These are phyloP conservation scores for Nicator chloris DNA, from an alignment of 2,113 vertebrate species.

Conservation along the genomic window DNA sequence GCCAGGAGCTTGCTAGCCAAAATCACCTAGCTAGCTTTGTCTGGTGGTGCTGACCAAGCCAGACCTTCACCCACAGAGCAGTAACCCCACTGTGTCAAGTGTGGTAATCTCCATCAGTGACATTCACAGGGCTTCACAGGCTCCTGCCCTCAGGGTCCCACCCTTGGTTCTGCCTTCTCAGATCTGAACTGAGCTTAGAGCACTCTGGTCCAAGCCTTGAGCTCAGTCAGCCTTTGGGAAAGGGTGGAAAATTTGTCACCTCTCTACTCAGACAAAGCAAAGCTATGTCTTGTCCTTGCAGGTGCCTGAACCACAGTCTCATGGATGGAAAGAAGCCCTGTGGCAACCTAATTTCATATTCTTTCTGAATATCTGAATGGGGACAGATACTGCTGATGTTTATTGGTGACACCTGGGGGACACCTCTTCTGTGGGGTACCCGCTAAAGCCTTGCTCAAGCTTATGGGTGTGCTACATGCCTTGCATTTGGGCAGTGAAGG, in stretches of 20 bases:
- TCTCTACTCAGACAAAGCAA: not conserved
- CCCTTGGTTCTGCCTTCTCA: not conserved
- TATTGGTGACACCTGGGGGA: not conserved
- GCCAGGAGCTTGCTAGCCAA: not conserved
- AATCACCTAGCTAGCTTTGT: not conserved
- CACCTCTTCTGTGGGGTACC: not conserved
- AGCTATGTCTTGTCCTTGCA: accelerated
- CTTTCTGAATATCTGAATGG: not conserved
- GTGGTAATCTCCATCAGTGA: not conserved
- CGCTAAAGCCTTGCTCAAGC: not conserved
- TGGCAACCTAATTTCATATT: not conserved
- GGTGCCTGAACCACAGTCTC: not conserved
- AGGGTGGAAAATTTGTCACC: not conserved
- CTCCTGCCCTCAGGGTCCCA: not conserved
- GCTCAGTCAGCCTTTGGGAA: not conserved
- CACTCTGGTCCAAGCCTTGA: too few relatives aligned
- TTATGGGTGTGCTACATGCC: not conserved
- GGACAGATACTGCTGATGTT: not conserved
- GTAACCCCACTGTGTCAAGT: not conserved
- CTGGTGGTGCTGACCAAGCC: not conserved
- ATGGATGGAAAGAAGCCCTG: not conserved
- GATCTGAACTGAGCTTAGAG: not conserved
- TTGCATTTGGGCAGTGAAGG: not conserved
- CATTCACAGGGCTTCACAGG: not conserved
- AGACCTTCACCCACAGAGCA: not conserved